Evolutionary conservation across 2,888 invertebrate species (phyloP).

Genomic region (Epinotia brunnichana): DNA sequence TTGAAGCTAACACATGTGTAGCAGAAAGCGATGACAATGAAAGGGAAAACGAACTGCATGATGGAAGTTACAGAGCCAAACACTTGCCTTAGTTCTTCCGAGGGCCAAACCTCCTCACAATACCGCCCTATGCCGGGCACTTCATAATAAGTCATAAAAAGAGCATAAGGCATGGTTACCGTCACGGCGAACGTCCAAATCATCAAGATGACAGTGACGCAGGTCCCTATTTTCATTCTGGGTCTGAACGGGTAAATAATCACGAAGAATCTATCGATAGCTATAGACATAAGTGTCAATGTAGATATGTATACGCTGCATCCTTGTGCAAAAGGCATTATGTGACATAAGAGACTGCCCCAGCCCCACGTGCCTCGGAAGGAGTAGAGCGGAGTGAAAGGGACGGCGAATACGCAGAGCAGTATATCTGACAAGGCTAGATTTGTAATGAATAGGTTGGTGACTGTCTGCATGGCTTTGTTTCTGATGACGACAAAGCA

Average conservation of each 20-base stretch:
- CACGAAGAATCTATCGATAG: constrained; percentile 98
- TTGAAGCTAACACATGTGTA: constrained; percentile 96
- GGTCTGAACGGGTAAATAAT: constrained; percentile 98
- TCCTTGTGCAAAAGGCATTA: constrained; percentile 96
- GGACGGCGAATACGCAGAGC: constrained; percentile 96
- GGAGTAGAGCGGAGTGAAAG: constrained; percentile 97
- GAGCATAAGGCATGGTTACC: constrained; percentile 95
- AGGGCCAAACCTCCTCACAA: constrained; percentile 96
- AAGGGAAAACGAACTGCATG: constrained; percentile 97
- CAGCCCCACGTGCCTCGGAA: constrained; percentile 97
- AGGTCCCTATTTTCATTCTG: constrained; percentile 94
- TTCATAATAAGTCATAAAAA: constrained; percentile 88
- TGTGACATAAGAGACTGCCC: constrained; percentile 94
- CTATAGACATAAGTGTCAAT: constrained; percentile 97
- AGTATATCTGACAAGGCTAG: constrained; percentile 97
- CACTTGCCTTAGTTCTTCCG: constrained; percentile 88
- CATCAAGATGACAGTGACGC: constrained; percentile 91
- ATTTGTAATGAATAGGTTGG: constrained; percentile 98
- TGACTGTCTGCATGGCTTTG: constrained; percentile 98
- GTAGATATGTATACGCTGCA: constrained; percentile 99
- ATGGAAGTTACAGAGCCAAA: constrained; percentile 95
- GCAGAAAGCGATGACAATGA: constrained; percentile 96
- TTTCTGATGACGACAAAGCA: constrained; percentile 97
- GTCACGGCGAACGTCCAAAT: constrained; percentile 96
- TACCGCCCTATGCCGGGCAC: constrained; percentile 79